A percentile compares a stretch with the other conserved stretches of the same genome.
Evolutionary conservation across 2,113 vertebrate genomes (phyloP).

Genomic region (Dicerorhinus sumatrensis): DNA sequence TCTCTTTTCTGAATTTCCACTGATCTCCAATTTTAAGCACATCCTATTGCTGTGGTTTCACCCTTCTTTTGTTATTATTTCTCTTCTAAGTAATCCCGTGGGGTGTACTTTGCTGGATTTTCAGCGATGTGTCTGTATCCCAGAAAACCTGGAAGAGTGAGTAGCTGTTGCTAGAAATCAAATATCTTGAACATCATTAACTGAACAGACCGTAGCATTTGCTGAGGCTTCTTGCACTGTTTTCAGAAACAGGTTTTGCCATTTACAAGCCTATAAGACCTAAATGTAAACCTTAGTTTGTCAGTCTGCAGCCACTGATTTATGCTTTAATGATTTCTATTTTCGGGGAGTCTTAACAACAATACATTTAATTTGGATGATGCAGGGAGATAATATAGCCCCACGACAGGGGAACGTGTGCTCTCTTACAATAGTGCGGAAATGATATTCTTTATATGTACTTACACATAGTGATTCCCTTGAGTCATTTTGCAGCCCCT

Average conservation of each 20-base stretch:
- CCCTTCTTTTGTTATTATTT: background rate
- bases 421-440: background rate
- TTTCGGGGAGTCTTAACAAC: background rate
- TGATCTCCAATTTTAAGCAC: background rate
- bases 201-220: background rate
- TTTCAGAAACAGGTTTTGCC: background rate
- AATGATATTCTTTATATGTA: background rate
- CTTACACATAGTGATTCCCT: background rate
- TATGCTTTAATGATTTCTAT: constrained; percentile 34
- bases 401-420: fast-evolving
- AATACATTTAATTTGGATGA: background rate
- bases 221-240: background rate
- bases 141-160: background rate
- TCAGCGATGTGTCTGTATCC: background rate
- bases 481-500: background rate
- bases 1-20: background rate
- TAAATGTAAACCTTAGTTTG: background rate
- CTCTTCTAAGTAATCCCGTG: background rate
- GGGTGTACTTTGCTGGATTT: background rate
- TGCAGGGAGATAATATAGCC: background rate
- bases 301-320: background rate
- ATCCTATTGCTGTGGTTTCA: fast-evolving
- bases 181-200: background rate
- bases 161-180: background rate
- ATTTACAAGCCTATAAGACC: background rate